phyloP scores from a whole-genome alignment of 2,888 invertebrate genomes.

The Dasypogon diadema region DNA sequence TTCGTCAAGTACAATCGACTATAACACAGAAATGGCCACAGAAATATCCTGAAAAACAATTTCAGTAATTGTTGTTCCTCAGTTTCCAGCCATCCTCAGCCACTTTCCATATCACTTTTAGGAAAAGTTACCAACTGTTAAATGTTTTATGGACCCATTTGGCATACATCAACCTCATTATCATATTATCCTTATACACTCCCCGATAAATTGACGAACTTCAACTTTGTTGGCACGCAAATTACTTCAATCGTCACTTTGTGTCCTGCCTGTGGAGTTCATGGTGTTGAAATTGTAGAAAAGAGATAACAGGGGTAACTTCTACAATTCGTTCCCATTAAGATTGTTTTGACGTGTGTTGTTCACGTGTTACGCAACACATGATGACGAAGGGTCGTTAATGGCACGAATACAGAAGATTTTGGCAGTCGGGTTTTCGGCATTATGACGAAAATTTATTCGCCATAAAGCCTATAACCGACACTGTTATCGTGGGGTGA shows the following conservation, averaged over 20 bases:
- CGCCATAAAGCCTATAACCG: not conserved
- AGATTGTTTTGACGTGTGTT: not conserved
- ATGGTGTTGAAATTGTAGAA: not conserved
- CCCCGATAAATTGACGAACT: not conserved
- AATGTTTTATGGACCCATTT: too few species aligned
- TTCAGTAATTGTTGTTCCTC: too few species aligned
- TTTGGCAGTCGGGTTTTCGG: not conserved
- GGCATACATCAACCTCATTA: not conserved
- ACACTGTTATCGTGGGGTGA: not conserved
- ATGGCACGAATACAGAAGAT: not conserved
- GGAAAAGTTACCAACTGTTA: too few species aligned
- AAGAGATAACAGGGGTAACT: not conserved
- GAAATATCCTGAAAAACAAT: too few species aligned
- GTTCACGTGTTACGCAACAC: not conserved
- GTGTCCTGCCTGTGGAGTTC: not conserved
- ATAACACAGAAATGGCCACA: too few species aligned
- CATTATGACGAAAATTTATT: not conserved
- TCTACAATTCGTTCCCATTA: not conserved
- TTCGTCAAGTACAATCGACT: too few species aligned
- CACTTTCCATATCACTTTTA: too few species aligned
- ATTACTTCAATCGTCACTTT: not conserved
- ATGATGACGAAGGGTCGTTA: not conserved
- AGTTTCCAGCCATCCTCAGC: too few species aligned
- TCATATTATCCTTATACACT: not conserved
- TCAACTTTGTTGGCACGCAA: not conserved